Conservation (phyloP, 1,140 invertebrate species). For the Eumaeus atala region DNA sequence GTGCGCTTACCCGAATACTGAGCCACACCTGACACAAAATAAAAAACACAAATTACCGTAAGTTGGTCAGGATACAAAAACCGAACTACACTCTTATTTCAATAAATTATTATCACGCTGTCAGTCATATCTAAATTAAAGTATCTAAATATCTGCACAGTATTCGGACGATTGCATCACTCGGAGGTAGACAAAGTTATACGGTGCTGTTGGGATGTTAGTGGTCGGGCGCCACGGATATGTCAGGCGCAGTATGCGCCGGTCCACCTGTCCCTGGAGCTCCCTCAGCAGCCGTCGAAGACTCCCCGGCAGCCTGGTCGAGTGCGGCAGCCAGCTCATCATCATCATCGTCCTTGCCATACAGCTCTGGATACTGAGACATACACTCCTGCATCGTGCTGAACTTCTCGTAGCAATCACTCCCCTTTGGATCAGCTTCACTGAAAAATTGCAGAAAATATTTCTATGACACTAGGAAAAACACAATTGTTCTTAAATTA, state of each 20-base stretch:
- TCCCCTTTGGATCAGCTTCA: constrained; percentile 85
- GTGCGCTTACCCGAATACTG: no score
- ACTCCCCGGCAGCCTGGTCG: constrained; percentile 13
- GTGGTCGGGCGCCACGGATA: not conserved
- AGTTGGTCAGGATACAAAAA: no score
- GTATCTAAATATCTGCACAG: not conserved
- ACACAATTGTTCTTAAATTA: no score
- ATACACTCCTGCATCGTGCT: constrained; percentile 95
- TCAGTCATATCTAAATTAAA: no score
- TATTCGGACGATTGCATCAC: not conserved
- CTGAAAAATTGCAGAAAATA: no score
- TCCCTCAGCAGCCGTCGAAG: not conserved
- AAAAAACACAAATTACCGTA: no score
- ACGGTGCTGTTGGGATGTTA: not conserved
- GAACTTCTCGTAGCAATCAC: constrained; percentile 93
- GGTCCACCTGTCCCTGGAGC: not conserved
- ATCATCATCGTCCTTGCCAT: constrained; percentile 79
- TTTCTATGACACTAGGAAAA: no score
- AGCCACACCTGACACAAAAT: no score
- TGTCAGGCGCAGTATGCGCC: not conserved
- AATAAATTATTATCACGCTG: no score
- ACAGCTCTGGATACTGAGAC: constrained; percentile 89
- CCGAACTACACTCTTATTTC: no score
- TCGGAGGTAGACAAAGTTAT: not conserved
- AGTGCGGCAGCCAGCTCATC: constrained; percentile 36